A percentile compares a stretch with the other conserved stretches of the same genome.
Conservation (phyloP, 1,140 invertebrate species). For the Megalopta genalis region DNA sequence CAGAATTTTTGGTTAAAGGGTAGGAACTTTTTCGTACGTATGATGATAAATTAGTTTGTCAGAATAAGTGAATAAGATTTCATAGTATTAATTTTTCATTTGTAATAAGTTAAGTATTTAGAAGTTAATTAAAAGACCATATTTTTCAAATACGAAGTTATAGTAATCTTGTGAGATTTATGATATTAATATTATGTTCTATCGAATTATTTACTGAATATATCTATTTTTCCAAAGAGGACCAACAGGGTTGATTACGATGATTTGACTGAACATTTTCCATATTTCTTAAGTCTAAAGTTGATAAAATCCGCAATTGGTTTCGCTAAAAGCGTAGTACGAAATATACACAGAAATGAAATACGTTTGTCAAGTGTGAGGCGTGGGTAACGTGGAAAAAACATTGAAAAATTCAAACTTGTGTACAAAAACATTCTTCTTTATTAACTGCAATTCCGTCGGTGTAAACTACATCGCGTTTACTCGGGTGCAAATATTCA, state of each 20-base stretch:
- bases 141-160: too few relatives aligned
- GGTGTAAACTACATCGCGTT: not conserved
- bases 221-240: too few relatives aligned
- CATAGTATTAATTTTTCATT: not conserved
- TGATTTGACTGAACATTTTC: too few relatives aligned
- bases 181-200: too few relatives aligned
- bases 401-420: not conserved
- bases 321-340: not conserved
- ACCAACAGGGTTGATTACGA: too few relatives aligned
- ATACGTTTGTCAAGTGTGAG: not conserved
- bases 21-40: too few relatives aligned
- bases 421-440: not conserved
- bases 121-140: too few relatives aligned
- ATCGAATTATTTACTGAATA: too few relatives aligned
- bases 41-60: too few relatives aligned
- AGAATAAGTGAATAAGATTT: too few relatives aligned
- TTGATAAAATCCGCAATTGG: not conserved
- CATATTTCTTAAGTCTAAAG: not conserved
- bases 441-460: not conserved
- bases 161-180: too few relatives aligned
- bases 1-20: too few relatives aligned
- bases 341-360: not conserved
- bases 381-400: not conserved
- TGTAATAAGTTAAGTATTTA: not conserved
- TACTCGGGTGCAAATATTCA: not conserved